These are phyloP conservation scores for Hypomesus transpacificus DNA, from an alignment of 2,113 vertebrate species.

Conservation along the genomic window DNA sequence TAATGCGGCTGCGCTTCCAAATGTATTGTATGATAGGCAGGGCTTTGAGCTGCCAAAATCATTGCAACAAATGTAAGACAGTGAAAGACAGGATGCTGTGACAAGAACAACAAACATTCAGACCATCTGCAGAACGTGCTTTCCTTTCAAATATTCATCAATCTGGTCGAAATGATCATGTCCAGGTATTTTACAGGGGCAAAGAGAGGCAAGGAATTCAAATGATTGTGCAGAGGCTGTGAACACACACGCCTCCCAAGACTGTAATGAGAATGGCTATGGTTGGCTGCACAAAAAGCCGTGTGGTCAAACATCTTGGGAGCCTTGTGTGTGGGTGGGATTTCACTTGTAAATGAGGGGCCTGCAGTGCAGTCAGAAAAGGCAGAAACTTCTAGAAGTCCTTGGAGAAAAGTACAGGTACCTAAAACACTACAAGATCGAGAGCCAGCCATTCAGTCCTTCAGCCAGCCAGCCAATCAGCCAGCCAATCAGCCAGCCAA, in stretches of 20 bases:
- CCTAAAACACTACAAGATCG: neutral
- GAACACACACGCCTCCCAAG: constrained; percentile 11
- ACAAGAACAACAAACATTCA: neutral
- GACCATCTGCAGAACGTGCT: neutral
- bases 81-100: constrained; percentile 2
- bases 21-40: constrained; percentile 2
- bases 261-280: constrained; percentile 36
- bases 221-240: constrained; percentile 8
- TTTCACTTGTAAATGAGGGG: constrained; percentile 22
- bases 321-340: constrained; percentile 7
- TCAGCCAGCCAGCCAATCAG: neutral
- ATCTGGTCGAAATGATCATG: constrained; percentile 19
- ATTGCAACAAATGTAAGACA: constrained; percentile 13
- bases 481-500: neutral
- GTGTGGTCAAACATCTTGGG: constrained; percentile 1
- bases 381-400: neutral
- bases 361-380: neutral
- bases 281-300: constrained; percentile 14
- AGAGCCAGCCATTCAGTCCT: neutral
- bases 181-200: constrained; percentile 25
- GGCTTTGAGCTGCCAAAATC: neutral
- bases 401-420: neutral
- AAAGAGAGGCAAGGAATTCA: constrained; percentile 7
- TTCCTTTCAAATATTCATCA: neutral
- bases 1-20: neutral